Evolutionary conservation across 2,888 invertebrate species (phyloP), one percentile per base, ranked within the genome.

Genomic region (Morpho helenor): DNA sequence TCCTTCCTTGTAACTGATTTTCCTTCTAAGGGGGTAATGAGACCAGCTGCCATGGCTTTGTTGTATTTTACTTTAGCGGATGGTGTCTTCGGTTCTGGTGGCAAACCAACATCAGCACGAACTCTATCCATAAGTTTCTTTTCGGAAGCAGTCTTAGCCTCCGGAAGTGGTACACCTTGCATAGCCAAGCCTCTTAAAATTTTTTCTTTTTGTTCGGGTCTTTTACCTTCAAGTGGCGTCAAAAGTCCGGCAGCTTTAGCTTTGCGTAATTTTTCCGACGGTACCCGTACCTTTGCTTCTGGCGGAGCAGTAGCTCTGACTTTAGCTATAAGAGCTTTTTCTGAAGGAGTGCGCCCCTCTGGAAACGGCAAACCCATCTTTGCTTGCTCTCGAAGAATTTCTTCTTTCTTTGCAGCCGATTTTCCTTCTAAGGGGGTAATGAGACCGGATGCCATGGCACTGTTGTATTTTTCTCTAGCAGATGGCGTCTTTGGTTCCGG

Each of bases 21-120:
- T 0, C 73, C 76, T 68, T 74, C 74, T 51, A 79, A 63, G 1
- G 78, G 78, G 7, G 68, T 68, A 0, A 76, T 57, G 1, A 74
- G 45, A 8, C 75, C 77, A 46, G 68, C 68, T 2, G 70, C 70
- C 50, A 66, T 55, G 4, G 76, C 77, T 66, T 70, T 67, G 2
- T 63, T 64, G 48, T 72, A 69, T 49, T 65, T 75, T 49, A 64
- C 57, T 61, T 67, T 75, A n/a, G 66, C 64, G 8, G 70, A 64
- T n/a, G 61, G 41, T 0, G 69, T 67, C 62, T 61, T 69, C 0
- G 65, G 61, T 60, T 55, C 56, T 0, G 63, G 63, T 31, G 58
- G 66, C 10, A 66, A 52, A 7, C 66, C 66, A 0, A 66, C 22
- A 4, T 63, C 63, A 9, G 45, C 22, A 48, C 61, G 40, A 16